phyloP scores from a whole-genome alignment of 2,113 vertebrate species.

The Nematolebias whitei region DNA sequence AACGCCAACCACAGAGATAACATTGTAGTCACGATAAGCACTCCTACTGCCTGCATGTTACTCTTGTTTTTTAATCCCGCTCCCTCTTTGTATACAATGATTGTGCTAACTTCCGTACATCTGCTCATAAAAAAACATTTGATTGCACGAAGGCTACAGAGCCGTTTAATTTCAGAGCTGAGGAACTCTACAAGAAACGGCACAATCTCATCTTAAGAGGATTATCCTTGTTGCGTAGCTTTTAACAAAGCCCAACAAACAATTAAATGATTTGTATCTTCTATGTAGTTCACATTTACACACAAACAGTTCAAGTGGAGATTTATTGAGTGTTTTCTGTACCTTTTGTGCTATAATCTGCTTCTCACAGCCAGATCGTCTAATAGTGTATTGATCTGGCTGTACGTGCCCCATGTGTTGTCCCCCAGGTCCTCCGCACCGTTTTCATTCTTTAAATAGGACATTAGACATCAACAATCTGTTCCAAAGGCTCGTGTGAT shows the following conservation, averaged over 20 bases:
- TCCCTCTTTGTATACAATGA: not conserved
- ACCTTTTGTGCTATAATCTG: slow-evolving; percentile 55
- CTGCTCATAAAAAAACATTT: not conserved
- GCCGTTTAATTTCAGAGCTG: too few species aligned
- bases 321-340: slow-evolving; percentile 57
- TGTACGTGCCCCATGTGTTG: slow-evolving; percentile 66
- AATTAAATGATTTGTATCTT: slow-evolving; percentile 48
- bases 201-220: not conserved
- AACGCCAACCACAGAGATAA: slow-evolving; percentile 71
- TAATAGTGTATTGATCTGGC: slow-evolving; percentile 78
- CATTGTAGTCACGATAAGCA: slow-evolving; percentile 68
- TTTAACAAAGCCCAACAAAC: slow-evolving; percentile 40
- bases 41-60: slow-evolving; percentile 40
- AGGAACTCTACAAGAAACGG: not conserved
- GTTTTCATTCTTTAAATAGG: slow-evolving; percentile 71
- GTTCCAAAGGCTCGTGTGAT: slow-evolving; percentile 66
- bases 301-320: slow-evolving; percentile 49
- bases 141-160: too few species aligned
- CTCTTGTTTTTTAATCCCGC: not conserved
- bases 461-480: slow-evolving; percentile 75
- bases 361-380: slow-evolving; percentile 53
- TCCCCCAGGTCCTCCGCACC: slow-evolving; percentile 63
- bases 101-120: not conserved
- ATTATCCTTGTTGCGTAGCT: not conserved
- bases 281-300: slow-evolving; percentile 44